These are phyloP conservation scores for Tetragonula clypearis DNA, from an alignment of 1,140 invertebrate species.

Conservation along the genomic window DNA sequence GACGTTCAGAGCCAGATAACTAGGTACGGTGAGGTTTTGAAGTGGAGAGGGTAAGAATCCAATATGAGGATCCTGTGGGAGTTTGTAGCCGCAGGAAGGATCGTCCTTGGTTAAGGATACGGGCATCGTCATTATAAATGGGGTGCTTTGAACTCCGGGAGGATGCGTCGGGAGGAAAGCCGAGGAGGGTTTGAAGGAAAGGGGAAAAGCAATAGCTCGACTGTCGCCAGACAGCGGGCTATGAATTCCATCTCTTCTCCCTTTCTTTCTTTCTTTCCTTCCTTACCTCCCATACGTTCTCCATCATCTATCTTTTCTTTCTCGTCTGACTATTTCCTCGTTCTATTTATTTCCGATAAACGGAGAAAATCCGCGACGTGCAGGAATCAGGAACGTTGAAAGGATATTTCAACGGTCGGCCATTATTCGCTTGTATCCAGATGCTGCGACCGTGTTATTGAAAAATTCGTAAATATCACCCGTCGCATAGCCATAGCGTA, in stretches of 20 bases:
- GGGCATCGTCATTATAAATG: conserved; percentile 63
- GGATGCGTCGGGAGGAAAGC: not conserved
- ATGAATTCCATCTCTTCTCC: conserved; percentile 1
- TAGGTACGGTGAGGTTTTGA: conserved; percentile 41
- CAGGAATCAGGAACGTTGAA: conserved; percentile 22
- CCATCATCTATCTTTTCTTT: not conserved
- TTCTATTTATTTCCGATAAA: conserved; percentile 46
- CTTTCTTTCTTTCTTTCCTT: conserved; percentile 1
- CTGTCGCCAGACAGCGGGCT: conserved; percentile 46
- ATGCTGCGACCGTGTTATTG: not conserved
- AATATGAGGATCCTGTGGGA: conserved; percentile 55
- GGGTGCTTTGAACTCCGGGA: conserved; percentile 55
- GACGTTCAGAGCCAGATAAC: conserved; percentile 39
- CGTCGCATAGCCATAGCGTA: not conserved
- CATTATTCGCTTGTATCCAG: not conserved
- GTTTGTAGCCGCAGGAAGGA: conserved; percentile 48
- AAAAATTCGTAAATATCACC: not conserved
- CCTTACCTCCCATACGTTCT: not conserved
- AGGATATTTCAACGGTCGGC: conserved; percentile 35
- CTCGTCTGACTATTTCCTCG: not conserved
- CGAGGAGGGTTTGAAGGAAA: not conserved
- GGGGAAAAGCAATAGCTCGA: conserved; percentile 51
- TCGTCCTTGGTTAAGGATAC: conserved; percentile 51
- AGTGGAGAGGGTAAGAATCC: conserved; percentile 50
- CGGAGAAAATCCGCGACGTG: conserved; percentile 33